Conservation (phyloP, 2,888 invertebrate genomes). For the Xiphydria camelus region DNA sequence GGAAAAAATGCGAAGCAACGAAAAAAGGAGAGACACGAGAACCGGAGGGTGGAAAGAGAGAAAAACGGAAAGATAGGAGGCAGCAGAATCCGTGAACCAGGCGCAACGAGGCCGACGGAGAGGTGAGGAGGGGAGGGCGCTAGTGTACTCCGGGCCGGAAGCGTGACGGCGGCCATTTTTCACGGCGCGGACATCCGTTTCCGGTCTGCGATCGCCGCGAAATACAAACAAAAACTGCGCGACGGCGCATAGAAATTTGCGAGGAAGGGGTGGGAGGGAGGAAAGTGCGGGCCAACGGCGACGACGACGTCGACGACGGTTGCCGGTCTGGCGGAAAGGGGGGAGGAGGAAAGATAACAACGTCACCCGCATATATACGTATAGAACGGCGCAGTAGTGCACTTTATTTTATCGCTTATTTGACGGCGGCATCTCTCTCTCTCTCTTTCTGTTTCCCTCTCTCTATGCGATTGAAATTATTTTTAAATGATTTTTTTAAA, state of each 20-base stretch:
- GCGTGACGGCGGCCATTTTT: constrained; percentile 50
- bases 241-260: neutral
- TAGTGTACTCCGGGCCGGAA: constrained; percentile 38
- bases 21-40: constrained; percentile 10
- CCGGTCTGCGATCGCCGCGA: constrained; percentile 48
- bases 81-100: neutral
- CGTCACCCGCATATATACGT: too few relatives aligned
- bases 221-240: constrained; percentile 50
- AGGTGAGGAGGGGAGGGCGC: constrained; percentile 10
- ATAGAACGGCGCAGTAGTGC: constrained; percentile 9
- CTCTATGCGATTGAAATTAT: too few relatives aligned
- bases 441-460: neutral
- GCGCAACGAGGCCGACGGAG: constrained; percentile 4
- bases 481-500: too few relatives aligned
- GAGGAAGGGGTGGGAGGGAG: neutral
- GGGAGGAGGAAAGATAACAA: neutral
- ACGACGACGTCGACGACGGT: constrained; percentile 14
- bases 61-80: neutral
- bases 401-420: constrained; percentile 6
- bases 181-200: constrained; percentile 53
- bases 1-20: too few relatives aligned
- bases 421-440: neutral
- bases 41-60: constrained; percentile 9
- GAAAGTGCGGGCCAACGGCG: constrained; percentile 8
- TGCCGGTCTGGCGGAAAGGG: constrained; percentile 10